Percentiles rank a stretch among this genome's conserved stretches.
These are phyloP conservation scores for Heteronetta atricapilla DNA, from an alignment of 2,113 vertebrate species.

Conservation along the genomic window DNA sequence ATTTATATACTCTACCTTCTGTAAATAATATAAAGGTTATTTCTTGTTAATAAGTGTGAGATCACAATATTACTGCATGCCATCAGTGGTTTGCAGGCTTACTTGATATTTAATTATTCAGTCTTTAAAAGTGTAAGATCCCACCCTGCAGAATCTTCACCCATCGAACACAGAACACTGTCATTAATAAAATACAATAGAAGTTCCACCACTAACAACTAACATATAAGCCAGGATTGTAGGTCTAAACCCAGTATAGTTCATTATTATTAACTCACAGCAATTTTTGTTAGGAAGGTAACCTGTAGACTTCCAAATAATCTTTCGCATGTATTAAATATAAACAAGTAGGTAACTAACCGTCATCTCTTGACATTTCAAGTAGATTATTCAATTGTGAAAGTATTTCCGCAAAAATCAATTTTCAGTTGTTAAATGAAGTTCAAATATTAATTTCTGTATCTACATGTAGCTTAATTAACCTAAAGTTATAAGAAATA, in stretches of 20 bases:
- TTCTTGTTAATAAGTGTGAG: slow-evolving; percentile 69
- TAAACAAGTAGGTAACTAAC: slow-evolving; percentile 55
- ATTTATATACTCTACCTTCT: slow-evolving; percentile 76
- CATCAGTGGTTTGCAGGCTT: slow-evolving; percentile 58
- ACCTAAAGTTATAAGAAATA: slow-evolving; percentile 69
- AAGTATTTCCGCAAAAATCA: slow-evolving; percentile 46
- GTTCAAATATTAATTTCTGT: slow-evolving; percentile 63
- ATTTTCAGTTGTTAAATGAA: slow-evolving; percentile 58
- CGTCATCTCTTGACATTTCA: slow-evolving; percentile 46
- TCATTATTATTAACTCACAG: slow-evolving; percentile 68
- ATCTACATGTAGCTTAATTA: slow-evolving; percentile 78
- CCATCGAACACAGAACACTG: slow-evolving; percentile 69
- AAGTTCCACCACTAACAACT: slow-evolving; percentile 65
- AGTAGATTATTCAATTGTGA: slow-evolving; percentile 58
- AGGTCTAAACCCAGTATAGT: slow-evolving; percentile 57
- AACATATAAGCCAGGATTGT: slow-evolving; percentile 64
- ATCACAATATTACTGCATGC: slow-evolving; percentile 58
- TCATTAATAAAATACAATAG: slow-evolving; percentile 71
- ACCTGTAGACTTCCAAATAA: slow-evolving; percentile 59
- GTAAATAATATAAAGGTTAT: slow-evolving; percentile 75
- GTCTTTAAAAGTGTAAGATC: slow-evolving; percentile 74
- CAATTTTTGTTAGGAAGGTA: slow-evolving; percentile 69
- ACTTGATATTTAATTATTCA: slow-evolving; percentile 65
- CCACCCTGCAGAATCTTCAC: slow-evolving; percentile 81
- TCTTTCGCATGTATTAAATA: slow-evolving; percentile 60